These are phyloP conservation scores for Kryptopterus vitreolus DNA, from an alignment of 2,797 vertebrate species.

Conservation along the genomic window DNA sequence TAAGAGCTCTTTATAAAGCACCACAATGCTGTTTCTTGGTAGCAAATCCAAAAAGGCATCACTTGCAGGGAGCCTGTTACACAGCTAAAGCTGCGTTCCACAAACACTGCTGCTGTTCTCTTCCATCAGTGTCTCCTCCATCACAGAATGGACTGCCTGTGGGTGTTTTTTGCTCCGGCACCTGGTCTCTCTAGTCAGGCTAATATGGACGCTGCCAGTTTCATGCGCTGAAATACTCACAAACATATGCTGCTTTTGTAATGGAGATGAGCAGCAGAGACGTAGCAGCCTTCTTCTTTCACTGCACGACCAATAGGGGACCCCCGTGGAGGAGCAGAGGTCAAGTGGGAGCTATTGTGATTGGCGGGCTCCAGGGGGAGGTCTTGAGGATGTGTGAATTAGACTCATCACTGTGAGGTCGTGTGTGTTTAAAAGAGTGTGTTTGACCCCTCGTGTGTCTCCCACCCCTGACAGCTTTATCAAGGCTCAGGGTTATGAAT, in stretches of 20 bases:
- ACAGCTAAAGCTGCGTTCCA: conserved; percentile 39
- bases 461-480: conserved; percentile 63
- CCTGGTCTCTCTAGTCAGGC: conserved; percentile 75
- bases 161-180: conserved; percentile 66
- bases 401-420: conserved; percentile 62
- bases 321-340: conserved; percentile 55
- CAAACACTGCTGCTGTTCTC: conserved; percentile 50
- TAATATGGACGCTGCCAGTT: conserved; percentile 64
- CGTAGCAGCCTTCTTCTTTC: conserved; percentile 73
- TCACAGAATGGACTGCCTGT: conserved; percentile 48
- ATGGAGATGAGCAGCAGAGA: conserved; percentile 78
- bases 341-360: conserved; percentile 62
- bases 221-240: conserved; percentile 76
- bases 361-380: conserved; percentile 58
- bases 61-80: conserved; percentile 39
- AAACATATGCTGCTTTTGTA: conserved; percentile 86
- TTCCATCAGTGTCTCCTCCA: conserved; percentile 43
- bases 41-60: conserved; percentile 40
- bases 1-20: conserved; percentile 36
- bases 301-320: conserved; percentile 51
- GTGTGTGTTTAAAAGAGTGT: conserved; percentile 52
- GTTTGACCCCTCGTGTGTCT: conserved; percentile 60
- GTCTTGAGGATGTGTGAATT: conserved; percentile 63
- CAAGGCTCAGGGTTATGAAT: conserved; percentile 60
- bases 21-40: conserved; percentile 17